phyloP scores from a whole-genome alignment of 1,140 invertebrate species.

The Phocides pigmalion region DNA sequence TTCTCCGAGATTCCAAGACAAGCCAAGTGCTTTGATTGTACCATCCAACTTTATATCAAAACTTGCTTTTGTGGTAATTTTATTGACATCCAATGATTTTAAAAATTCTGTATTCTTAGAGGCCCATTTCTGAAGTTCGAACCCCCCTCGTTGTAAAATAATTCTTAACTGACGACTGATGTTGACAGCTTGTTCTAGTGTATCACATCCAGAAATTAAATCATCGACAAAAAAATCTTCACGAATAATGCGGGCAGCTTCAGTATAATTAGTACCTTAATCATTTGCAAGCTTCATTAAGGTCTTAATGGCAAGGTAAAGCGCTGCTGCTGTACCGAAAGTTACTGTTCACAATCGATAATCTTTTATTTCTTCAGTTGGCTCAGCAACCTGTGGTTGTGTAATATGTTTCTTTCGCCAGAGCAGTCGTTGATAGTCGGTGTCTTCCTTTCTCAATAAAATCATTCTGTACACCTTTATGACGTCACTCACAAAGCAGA shows the following conservation, averaged over 20 bases:
- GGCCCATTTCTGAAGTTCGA: slow-evolving; percentile 22
- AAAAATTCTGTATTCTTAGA: slow-evolving; percentile 17
- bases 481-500: slow-evolving; percentile 51
- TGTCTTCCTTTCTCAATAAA: slow-evolving; percentile 41
- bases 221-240: slow-evolving; percentile 75
- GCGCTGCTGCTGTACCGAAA: slow-evolving; percentile 54
- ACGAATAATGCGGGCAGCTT: slow-evolving; percentile 44
- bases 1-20: slow-evolving; percentile 12
- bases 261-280: slow-evolving; percentile 46
- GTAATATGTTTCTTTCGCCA: too few relatives aligned
- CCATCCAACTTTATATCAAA: slow-evolving; percentile 1
- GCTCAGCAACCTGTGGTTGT: too few relatives aligned
- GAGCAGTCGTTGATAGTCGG: slow-evolving; percentile 58
- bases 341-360: too few relatives aligned
- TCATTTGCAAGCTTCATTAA: slow-evolving; percentile 60
- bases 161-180: slow-evolving; percentile 4
- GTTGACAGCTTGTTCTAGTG: slow-evolving; percentile 26
- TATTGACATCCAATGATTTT: not conserved
- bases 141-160: slow-evolving; percentile 15
- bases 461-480: slow-evolving; percentile 79
- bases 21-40: slow-evolving; percentile 20
- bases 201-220: slow-evolving; percentile 59
- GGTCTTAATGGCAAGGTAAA: slow-evolving; percentile 64
- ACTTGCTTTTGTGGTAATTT: slow-evolving; percentile 2
- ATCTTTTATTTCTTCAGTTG: slow-evolving; percentile 31